These are phyloP conservation scores for Cettia cetti DNA, from an alignment of 2,113 vertebrate species.

Conservation along the genomic window DNA sequence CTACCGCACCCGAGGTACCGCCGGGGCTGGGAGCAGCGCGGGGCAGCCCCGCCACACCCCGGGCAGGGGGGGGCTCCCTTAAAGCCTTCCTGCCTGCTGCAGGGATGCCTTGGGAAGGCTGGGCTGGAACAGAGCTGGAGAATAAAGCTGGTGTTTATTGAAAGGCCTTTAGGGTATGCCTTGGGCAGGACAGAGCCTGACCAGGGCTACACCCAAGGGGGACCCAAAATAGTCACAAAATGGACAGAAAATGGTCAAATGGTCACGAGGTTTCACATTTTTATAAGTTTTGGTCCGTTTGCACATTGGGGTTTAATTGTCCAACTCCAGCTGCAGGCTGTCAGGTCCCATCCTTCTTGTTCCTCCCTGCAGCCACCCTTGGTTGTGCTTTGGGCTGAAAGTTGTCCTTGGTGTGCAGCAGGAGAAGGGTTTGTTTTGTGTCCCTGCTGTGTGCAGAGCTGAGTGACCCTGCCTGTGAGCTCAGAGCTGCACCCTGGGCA, in stretches of 20 bases:
- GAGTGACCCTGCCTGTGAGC: too few relatives aligned
- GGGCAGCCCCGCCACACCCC: background rate
- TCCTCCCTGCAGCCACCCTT: background rate
- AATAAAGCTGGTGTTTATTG: background rate
- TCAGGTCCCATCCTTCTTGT: background rate
- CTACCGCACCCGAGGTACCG: conserved; percentile 86
- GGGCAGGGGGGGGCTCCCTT: background rate
- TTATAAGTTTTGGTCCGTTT: background rate
- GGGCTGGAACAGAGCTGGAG: background rate
- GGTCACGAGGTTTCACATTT: background rate
- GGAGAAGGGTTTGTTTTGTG: too few relatives aligned
- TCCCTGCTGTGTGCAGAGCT: too few relatives aligned
- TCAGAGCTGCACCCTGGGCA: background rate
- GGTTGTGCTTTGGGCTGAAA: too few relatives aligned
- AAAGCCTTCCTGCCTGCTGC: background rate
- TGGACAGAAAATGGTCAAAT: too few relatives aligned
- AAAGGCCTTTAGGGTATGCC: background rate
- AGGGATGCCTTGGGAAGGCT: background rate
- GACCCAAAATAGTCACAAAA: background rate
- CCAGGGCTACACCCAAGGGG: too few relatives aligned
- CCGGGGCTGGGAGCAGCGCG: background rate
- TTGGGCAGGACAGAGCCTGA: background rate
- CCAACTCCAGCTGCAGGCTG: background rate
- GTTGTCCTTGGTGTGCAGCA: too few relatives aligned
- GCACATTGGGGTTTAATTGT: background rate